Base-by-base conservation (phyloP, 2,113 vertebrate species). In the human (Homo sapiens) region DNA sequence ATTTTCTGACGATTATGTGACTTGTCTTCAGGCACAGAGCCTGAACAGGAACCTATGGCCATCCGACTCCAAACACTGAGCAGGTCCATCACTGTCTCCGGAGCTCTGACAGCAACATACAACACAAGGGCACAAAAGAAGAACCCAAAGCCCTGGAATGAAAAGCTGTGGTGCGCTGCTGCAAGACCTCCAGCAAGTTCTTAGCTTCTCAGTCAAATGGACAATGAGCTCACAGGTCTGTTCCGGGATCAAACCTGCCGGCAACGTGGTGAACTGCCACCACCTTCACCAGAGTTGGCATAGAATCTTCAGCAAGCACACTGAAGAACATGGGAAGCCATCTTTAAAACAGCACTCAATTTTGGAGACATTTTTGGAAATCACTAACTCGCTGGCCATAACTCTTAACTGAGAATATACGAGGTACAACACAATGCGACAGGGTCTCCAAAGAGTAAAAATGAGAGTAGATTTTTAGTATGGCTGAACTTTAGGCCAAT, bases 231-330 rank as follows among this genome's bases (percentile, higher is more conserved):
- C 75, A 14, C 35, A 70, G 30, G 23, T 32, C 64, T 6, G 5
- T 43, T 27, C 11, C 43, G 57, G 35, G 32, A 68, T 68, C 32
- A 59, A 81, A 11, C 6, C 1, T n/a, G 18, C 13, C 35, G 10
- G 12, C 0, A 16, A 81, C 8, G 6, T 80, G 8, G 40, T 3
- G 3, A 17, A 38, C 32, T 9, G 32, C 16, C 2, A 6, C 30
- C 22, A 48, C 13, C 66, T 55, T 18, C 40, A 35, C 91, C 22
- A 30, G 59, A 38, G 14, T 2, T 0, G 3, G 50, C 0, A 0
- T 2, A 6, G 6, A 17, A 57, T 23, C 14, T 30, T 18, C 52
- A 52, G 45, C 25, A 18, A 81, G 64, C 48, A 38, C 64, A 17
- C 13, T 18, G 1, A 18, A 89, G 94, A 75, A 30, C 32, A 1